Evolutionary conservation across 2,113 vertebrate genomes (phyloP), one percentile per base, ranked within the genome.

Genomic region (Epinephelus lanceolatus): DNA sequence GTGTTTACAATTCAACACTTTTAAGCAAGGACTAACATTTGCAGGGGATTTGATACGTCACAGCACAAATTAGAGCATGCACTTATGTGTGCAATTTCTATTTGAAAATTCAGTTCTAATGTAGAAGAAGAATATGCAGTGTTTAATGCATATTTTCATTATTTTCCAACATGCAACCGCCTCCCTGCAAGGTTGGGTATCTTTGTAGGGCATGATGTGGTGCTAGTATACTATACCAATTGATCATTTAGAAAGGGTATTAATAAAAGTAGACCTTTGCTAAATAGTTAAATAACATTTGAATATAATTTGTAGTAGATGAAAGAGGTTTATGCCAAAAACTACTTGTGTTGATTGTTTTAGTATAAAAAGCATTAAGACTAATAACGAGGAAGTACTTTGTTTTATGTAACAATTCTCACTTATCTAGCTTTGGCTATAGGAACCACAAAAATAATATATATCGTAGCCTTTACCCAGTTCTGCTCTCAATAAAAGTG

Each of bases 151-250:
- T 19, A 73, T 77, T 80, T 81, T 68, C 33, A 61, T 69, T 56
- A 65, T 76, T 81, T 78, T 84, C 14, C 72, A 65, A 71, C 77
- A 69, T 70, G 76, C 86, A 71, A 79, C 84, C 76, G 72, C 60
- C 51, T 78, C 62, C 56, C 33, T 72, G 30, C 52, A 88, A 93
- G 88, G 86, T 88, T 90, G 67, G 71, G 51, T 76, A 81, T 85
- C 65, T 80, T 86, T 80, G 71, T 62, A 62, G 30, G 23, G 37
- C 15, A 51, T 67, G 0, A 71, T 75, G 66, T 72, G 62, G 11
- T 80, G 51, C 82, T 18, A 80, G 10, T 42, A 42, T 57, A 66
- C 53, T 21, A 27, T 45, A 37, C 8, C 19, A 66, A 37, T 17
- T 25, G 1, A 23, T 15, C 6, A 21, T 66, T 61, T 40, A 75